Evolutionary conservation across 2,797 vertebrate genomes (phyloP).

Genomic region (Adelosebastes latens): DNA sequence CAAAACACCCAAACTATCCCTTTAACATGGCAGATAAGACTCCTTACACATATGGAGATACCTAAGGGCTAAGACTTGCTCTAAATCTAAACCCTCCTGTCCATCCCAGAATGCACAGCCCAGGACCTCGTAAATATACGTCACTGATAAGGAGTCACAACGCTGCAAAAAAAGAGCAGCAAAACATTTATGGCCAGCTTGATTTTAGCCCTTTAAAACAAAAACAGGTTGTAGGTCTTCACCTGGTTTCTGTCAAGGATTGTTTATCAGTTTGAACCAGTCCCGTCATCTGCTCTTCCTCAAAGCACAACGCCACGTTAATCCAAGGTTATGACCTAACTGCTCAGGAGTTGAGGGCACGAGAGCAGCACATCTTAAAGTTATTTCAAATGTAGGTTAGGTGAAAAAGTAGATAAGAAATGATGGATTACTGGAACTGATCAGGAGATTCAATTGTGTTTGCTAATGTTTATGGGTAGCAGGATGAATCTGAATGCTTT

Average conservation of each 20-base stretch:
- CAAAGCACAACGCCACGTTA: slow-evolving; percentile 32
- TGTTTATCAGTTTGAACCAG: slow-evolving; percentile 42
- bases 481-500: neutral
- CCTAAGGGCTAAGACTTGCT: neutral
- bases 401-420: slow-evolving; percentile 1
- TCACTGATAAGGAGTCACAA: slow-evolving; percentile 43
- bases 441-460: neutral
- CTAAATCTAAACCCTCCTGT: slow-evolving; percentile 40
- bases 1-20: too few species aligned
- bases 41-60: slow-evolving; percentile 35
- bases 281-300: slow-evolving; percentile 41
- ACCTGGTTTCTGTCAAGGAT: slow-evolving; percentile 40
- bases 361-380: slow-evolving; percentile 24
- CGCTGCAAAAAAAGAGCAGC: neutral
- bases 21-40: slow-evolving; percentile 25
- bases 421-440: neutral
- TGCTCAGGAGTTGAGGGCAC: neutral
- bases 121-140: slow-evolving; percentile 40
- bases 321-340: slow-evolving; percentile 51
- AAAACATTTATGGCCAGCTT: slow-evolving; percentile 7
- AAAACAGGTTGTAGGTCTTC: slow-evolving; percentile 36
- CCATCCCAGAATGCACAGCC: slow-evolving; percentile 2
- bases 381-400: slow-evolving; percentile 1
- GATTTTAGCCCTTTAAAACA: slow-evolving; percentile 34
- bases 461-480: neutral